Base-by-base conservation (phyloP, 2,888 invertebrate genomes). In the Nomada flava region DNA sequence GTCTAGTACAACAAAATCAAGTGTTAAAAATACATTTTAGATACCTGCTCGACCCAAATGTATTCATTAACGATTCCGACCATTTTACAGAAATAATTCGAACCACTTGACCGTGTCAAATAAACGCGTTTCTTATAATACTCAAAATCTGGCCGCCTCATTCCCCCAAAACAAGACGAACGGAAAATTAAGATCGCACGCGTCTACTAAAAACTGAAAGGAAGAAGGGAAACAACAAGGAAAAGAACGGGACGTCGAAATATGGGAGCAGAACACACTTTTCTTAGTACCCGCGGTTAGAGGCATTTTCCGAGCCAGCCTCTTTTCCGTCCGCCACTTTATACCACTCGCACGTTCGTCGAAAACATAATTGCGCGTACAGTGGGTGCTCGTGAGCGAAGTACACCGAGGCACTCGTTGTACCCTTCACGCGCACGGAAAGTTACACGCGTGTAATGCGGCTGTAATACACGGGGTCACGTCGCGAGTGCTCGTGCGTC, bases 291-390 rank as follows among this genome's bases (percentile, higher is more conserved):
- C 64, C 72, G 15, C 64, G 44, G 47, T 47, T 44, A 67, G 36
- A 36, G 69, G 63, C 44, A 70, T 72, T 80, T 71, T 79, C 76
- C 26, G 64, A 36, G 72, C 47, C 44, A 47, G 53, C 52, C 67
- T 44, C 60, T 70, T 71, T 65, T 44, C 67, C 57, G 68, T 60
- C 57, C 72, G 76, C 74, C 84, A 82, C 79, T 88, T 85, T 77
- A 62, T 52, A 65, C 53, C 82, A 60, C 81, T 64, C 76, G 65
- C 65, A 60, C 60, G 73, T 82, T 70, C 76, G 78, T 86, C 79
- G 89, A 84, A 86, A 89, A 83, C 87, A 84, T 82, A 88, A 89
- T 89, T 89, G 88, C 87, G 80, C 87, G 81, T 82, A 65, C 80
- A 84, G 85, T 68, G 69, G 69, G 77, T 82, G 80, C 84, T 87